Conservation (phyloP, 2,888 invertebrate genomes). For the Megastigmus dorsalis region DNA sequence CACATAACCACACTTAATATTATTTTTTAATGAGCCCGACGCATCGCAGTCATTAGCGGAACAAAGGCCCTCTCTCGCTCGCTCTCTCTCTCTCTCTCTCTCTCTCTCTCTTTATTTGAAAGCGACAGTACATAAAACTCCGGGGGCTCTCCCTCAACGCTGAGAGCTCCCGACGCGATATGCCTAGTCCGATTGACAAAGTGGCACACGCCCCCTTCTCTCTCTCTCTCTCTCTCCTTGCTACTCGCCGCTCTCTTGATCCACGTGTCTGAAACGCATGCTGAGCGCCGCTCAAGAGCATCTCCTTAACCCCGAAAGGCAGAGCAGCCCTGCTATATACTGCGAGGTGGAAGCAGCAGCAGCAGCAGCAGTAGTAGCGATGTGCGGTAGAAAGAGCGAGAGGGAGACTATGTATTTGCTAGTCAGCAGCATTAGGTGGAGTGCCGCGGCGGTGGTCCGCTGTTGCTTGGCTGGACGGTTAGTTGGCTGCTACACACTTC, state of each 20-base stretch:
- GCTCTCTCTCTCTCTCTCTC: not conserved
- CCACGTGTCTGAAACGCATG: constrained; percentile 43
- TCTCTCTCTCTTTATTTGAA: not conserved
- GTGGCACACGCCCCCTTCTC: constrained; percentile 21
- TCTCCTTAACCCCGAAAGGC: constrained; percentile 60
- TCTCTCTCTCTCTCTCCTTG: not conserved
- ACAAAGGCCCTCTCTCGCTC: constrained; percentile 18
- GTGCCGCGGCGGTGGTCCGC: constrained; percentile 33
- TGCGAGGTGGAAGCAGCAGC: constrained; percentile 16
- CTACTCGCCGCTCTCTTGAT: constrained; percentile 26
- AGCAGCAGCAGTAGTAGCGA: not conserved
- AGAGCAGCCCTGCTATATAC: not conserved
- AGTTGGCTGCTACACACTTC: not conserved
- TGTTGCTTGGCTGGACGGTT: constrained; percentile 17
- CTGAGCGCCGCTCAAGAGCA: constrained; percentile 56
- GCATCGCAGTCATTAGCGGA: constrained; percentile 42
- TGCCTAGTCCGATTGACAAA: constrained; percentile 46
- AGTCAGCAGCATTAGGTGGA: constrained; percentile 58
- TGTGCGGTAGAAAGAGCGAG: constrained; percentile 17
- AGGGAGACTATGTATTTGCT: constrained; percentile 51
- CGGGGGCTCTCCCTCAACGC: not conserved
- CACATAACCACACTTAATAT: constrained; percentile 41
- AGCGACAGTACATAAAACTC: constrained; percentile 18
- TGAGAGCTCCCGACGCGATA: not conserved
- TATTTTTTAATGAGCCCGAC: constrained; percentile 50